Percentiles rank a stretch among this genome's conserved stretches.
phyloP scores from a whole-genome alignment of 2,113 vertebrate species.

The Numenius arquata region DNA sequence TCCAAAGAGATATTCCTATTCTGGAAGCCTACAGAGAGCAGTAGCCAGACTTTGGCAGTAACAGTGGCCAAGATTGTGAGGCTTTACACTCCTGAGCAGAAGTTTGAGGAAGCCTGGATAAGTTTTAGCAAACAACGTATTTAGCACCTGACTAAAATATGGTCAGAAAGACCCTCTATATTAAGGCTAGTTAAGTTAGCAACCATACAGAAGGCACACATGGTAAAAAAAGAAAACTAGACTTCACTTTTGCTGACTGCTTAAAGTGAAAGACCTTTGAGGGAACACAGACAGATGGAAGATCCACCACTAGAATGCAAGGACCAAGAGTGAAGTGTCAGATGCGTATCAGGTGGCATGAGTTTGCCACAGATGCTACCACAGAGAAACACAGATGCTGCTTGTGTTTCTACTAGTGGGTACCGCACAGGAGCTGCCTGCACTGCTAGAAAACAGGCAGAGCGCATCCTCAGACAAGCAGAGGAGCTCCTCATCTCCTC shows the following conservation, averaged over 20 bases:
- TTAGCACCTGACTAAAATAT: background rate
- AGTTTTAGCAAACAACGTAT: background rate
- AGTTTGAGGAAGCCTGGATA: background rate
- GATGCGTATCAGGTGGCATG: accelerated
- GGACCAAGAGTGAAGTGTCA: background rate
- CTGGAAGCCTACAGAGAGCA: background rate
- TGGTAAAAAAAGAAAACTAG: background rate
- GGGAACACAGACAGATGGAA: background rate
- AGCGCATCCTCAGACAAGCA: background rate
- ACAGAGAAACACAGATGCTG: background rate
- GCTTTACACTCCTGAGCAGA: background rate
- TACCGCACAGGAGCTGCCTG: background rate
- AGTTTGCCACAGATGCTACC: background rate
- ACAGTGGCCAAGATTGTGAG: accelerated
- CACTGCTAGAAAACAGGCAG: accelerated
- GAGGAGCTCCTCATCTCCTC: background rate
- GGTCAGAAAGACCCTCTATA: background rate
- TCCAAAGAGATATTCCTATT: background rate
- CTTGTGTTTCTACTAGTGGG: background rate
- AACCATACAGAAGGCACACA: background rate
- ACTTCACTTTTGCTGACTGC: background rate
- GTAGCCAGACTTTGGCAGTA: background rate
- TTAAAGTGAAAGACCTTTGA: background rate
- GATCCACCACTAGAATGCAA: background rate
- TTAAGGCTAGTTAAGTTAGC: background rate